A percentile compares a stretch with the other conserved stretches of the same genome.
These are phyloP conservation scores for Poeciliopsis prolifica DNA, from an alignment of 2,113 vertebrate genomes.

Conservation along the genomic window DNA sequence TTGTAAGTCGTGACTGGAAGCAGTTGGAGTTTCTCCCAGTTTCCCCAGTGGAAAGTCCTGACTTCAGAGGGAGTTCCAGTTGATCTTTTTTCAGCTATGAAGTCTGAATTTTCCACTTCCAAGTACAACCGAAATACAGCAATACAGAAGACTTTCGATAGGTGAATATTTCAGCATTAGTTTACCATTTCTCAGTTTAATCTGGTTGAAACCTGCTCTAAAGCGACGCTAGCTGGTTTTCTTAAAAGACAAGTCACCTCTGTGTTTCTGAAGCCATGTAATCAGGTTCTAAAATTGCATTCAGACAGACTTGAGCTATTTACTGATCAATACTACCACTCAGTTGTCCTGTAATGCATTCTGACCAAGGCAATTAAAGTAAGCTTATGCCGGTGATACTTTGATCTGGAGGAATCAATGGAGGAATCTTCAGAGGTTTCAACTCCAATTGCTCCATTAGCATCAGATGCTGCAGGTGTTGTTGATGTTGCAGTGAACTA, in stretches of 20 bases:
- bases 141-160: not conserved
- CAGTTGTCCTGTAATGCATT: constrained; percentile 42
- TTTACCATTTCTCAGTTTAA: not conserved
- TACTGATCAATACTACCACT: constrained; percentile 53
- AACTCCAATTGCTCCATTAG: constrained; percentile 18
- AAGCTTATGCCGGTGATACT: constrained; percentile 49
- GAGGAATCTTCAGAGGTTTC: constrained; percentile 15
- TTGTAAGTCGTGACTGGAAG: too few relatives aligned
- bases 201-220: not conserved
- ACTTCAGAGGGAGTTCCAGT: too few relatives aligned
- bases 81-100: too few relatives aligned
- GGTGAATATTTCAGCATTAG: not conserved
- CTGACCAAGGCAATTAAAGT: constrained; percentile 48
- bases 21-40: too few relatives aligned
- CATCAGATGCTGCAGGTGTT: constrained; percentile 16
- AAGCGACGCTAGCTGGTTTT: too few relatives aligned
- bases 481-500: constrained; percentile 36
- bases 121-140: too few relatives aligned
- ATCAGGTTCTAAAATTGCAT: constrained; percentile 13
- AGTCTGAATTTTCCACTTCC: too few relatives aligned
- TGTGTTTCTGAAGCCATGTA: not conserved
- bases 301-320: constrained; percentile 10
- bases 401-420: constrained; percentile 44
- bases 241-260: not conserved
- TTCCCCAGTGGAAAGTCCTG: too few relatives aligned